Base-by-base conservation (phyloP, 37 sponge, comb jelly and placozoan genomes). In the Cladorhizidae sp. region DNA sequence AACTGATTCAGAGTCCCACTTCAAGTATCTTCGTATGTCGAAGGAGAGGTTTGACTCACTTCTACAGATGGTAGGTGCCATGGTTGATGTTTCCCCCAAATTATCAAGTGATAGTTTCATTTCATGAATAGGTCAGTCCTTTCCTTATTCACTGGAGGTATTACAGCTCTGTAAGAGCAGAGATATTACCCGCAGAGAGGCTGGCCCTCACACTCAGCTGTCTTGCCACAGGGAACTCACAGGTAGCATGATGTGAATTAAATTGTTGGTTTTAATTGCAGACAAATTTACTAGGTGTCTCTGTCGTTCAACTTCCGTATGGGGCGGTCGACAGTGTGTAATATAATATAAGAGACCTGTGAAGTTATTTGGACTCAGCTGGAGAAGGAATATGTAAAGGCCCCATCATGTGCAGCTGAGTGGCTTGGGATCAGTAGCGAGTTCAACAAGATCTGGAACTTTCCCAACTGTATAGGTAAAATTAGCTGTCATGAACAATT, bases 401-500 rank as follows among this genome's bases (percentile, higher is more conserved):
- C 79, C 25, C 78, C 78, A 31, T 31, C 37, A 40, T 36, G 9
- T 49, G 72, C 36, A 2, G 62, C 52, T 20, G 78, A 85, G 20
- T 79, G 76, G 84, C 3, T 25, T 32, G 67, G 43, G 21, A 40
- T 85, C 22, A 85, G 72, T 59, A 2, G 64, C 3, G 69, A 85
- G 7, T 85, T 78, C 79, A 57, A 76, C 8, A 32, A 25, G 5
- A 2, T 76, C 3, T 85, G 86, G 86, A 78, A 85, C 68, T 85
- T 79, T 55, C 86, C 78, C 5, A 50, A 83, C 40, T 83, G 84
- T 37, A 25, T 61, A 40, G 49, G 82, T 43, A 59, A 40, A 7
- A 35, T 38, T 35, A 8, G 54, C 55, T 35, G 8, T 3, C 26
- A 49, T 17, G 36, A 5, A 8, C 36, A 32, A 42, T 26, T 45